Base-by-base conservation (phyloP, 2,113 vertebrate species). In the Chinchilla lanigera region DNA sequence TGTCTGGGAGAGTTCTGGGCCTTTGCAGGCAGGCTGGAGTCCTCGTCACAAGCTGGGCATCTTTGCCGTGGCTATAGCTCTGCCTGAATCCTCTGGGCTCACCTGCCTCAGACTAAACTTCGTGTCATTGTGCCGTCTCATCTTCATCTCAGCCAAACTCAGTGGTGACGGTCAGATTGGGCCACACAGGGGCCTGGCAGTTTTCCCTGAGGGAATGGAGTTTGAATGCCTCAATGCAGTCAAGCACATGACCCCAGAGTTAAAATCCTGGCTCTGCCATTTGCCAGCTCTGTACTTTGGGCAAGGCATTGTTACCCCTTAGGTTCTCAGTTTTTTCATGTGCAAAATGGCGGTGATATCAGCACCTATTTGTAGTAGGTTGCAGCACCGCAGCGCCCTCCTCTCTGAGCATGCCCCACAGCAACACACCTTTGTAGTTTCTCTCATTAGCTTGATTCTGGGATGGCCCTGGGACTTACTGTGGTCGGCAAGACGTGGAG, bases 11-110 rank as follows among this genome's bases (percentile, higher is more conserved):
- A 60, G 61, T 71, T 78, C 78, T 61, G n/a, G 33, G 52, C 35
- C 80, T 94, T 67, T 52, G 56, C 17, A 89, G 89, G 71, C 78
- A 52, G 86, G n/a, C 92, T 84, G 80, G 86, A 81, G 85, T 81
- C 75, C 58, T 4, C 6, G 47, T 52, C 61, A 28, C 58, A 60
- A 78, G 88, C 17, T 77, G 35, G 41, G 67, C 83, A 38, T 71
- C n/a, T 63, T 75, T 14, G 61, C 52, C 56, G 1, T 7, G 71
- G 78, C 73, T 17, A 44, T 11, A n/a, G 60, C 87, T 50, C 41
- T 22, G 0, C 78, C 93, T 71, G 73, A 58, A 73, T 54, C 54
- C 63, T 44, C 65, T 56, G 67, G 61, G 35, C n/a, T 85, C 38
- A 52, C 33, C 77, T 67, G 52, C 88, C 35, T 77, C 19, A 10